Evolutionary conservation across 1,140 invertebrate species (phyloP), one percentile per base, ranked within the genome.

Genomic region (Drosophila sucinea): DNA sequence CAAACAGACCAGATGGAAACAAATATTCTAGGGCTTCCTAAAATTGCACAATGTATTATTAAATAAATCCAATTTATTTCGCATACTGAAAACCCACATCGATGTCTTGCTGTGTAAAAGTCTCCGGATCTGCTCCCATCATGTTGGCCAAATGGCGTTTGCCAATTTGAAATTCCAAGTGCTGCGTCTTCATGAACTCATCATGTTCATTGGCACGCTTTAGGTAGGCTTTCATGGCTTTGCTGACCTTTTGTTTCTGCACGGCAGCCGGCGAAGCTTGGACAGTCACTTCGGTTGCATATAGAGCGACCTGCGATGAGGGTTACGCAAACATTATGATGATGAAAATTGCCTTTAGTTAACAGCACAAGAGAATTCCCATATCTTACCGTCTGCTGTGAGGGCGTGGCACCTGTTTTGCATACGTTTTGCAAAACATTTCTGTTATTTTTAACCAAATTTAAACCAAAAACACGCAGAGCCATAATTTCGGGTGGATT

Each of bases 91-190:
- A 61, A 92, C 92, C 93, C 94, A 97, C 97, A 94, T 99, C 94
- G 11, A 99, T 94, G 92, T 99, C 96, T 75, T 95, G 94, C 92
- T 99, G 96, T 0, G 96, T 96, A 91, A 99, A 97, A 7, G 94
- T 95, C 75, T 97, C 96, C 1, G 96, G 95, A 94, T 99, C 96
- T 92, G 96, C 95, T 2, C 98, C 98, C 98, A 99, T 99, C 94
- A 99, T 99, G 92, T 99, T 99, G 4, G 98, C 98, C 62, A 99
- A 94, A 93, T 99, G 98, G 29, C 98, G 93, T 92, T 97, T 97
- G 8, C 99, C 98, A 86, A 98, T 95, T 89, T 98, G 95, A 93
- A 96, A 99, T 80, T 98, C 96, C 65, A 94, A 84, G 56, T 94
- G 93, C 92, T 99, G 95, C 73, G 95, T 94, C 81, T 96, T 94